Percentiles rank a stretch among this genome's conserved stretches.
Conservation (phyloP, 2,888 invertebrate species). For the Steinernema scapterisci region DNA sequence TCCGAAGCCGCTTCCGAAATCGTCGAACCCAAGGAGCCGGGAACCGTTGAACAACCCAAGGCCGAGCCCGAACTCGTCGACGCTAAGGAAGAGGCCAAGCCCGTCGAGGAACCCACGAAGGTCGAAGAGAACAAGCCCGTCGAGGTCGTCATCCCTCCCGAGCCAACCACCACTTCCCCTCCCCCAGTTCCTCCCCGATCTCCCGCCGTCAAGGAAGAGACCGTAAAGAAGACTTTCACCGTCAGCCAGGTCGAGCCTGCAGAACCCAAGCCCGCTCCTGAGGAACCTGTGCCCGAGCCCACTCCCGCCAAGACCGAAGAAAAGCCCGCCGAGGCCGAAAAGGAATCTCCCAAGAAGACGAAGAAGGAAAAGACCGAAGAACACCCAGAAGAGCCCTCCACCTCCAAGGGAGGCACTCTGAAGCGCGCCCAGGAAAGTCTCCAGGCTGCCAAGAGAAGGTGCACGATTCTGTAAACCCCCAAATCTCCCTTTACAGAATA, state of each 20-base stretch:
- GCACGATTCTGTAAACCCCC: conserved; percentile 11
- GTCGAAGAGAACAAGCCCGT: not conserved
- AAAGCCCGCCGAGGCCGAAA: not conserved
- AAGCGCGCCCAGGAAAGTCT: conserved; percentile 23
- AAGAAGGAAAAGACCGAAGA: conserved; percentile 6
- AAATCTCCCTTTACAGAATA: not conserved
- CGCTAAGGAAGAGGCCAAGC: not conserved
- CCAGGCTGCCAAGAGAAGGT: conserved; percentile 24
- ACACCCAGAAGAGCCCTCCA: conserved; percentile 17
- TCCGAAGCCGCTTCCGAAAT: not conserved
- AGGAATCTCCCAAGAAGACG: conserved; percentile 26
- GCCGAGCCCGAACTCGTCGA: not conserved
- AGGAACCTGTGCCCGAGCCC: conserved; percentile 25
- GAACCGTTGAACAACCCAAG: not conserved
- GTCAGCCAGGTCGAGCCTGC: conserved; percentile 18
- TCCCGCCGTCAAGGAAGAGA: not conserved
- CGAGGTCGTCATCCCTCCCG: conserved; percentile 16
- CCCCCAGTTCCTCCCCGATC: not conserved
- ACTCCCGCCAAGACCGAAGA: conserved; percentile 18
- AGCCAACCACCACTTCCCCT: not conserved
- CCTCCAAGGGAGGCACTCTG: conserved; percentile 25
- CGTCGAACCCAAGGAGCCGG: not conserved
- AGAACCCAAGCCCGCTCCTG: not conserved
- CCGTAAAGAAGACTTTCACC: not conserved
- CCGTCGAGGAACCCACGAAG: conserved; percentile 9